These are phyloP conservation scores for Epiblema foenella DNA, from an alignment of 2,888 invertebrate species.

Conservation along the genomic window DNA sequence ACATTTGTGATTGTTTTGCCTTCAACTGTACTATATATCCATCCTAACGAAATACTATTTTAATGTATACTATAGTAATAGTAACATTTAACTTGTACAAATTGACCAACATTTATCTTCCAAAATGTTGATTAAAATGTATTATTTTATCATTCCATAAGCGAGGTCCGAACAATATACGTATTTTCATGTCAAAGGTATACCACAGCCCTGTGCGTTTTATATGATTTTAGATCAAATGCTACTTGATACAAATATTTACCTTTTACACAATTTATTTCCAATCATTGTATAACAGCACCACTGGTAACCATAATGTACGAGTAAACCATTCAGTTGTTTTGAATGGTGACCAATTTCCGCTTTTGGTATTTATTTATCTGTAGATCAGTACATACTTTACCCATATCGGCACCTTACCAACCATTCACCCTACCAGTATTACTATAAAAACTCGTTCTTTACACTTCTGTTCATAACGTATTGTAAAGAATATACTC, in stretches of 20 bases:
- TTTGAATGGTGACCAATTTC: no score
- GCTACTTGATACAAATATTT: neutral
- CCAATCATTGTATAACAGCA: neutral
- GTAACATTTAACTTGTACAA: constrained; percentile 13
- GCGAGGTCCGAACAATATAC: neutral
- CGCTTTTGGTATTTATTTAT: no score
- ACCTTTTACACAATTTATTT: constrained; percentile 1
- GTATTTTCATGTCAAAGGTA: neutral
- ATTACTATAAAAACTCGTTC: no score
- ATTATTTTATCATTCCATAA: constrained; percentile 18
- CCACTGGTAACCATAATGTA: neutral
- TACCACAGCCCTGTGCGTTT: neutral
- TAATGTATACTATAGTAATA: constrained; percentile 7
- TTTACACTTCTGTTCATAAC: no score
- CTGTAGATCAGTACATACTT: no score
- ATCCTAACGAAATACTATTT: neutral
- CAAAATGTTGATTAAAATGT: constrained; percentile 12
- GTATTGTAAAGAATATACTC: neutral
- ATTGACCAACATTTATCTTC: constrained; percentile 26
- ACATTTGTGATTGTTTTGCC: neutral
- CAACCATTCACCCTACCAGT: no score
- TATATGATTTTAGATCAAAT: neutral
- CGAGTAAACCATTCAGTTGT: neutral
- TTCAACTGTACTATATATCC: neutral
- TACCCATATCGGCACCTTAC: no score